Evolutionary conservation across 2,888 invertebrate species (phyloP).

Genomic region (Andrena praecox): DNA sequence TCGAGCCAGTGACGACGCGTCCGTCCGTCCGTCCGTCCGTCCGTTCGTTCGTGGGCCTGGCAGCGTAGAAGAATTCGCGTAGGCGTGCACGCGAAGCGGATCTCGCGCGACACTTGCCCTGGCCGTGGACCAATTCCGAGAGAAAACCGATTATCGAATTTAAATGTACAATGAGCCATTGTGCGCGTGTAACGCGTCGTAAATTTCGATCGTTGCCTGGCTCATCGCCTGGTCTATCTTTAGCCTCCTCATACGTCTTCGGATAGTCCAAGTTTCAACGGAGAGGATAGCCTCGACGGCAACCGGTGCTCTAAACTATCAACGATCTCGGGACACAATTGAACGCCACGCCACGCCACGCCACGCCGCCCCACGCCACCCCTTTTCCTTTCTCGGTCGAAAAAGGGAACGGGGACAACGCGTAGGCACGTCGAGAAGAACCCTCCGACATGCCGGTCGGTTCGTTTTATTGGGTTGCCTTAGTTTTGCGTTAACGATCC

Average conservation of each 20-base stretch:
- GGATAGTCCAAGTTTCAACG: too few species aligned
- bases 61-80: slow-evolving; percentile 12
- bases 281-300: too few species aligned
- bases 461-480: slow-evolving; percentile 54
- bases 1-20: neutral
- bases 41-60: neutral
- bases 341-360: neutral
- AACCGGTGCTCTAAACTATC: neutral
- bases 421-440: slow-evolving; percentile 20
- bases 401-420: neutral
- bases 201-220: neutral
- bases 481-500: slow-evolving; percentile 71
- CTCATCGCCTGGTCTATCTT: neutral
- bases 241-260: neutral
- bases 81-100: slow-evolving; percentile 35
- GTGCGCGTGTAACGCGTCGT: slow-evolving; percentile 10
- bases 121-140: slow-evolving; percentile 25
- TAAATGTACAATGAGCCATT: slow-evolving; percentile 44
- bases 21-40: too few species aligned
- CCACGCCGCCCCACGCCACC: neutral
- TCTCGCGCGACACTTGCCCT: slow-evolving; percentile 27
- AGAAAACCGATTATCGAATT: slow-evolving; percentile 47
- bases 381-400: neutral
- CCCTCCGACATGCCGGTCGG: slow-evolving; percentile 2
- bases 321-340: neutral